phyloP scores from a whole-genome alignment of 2,888 invertebrate genomes.

The Drosophila mettleri region DNA sequence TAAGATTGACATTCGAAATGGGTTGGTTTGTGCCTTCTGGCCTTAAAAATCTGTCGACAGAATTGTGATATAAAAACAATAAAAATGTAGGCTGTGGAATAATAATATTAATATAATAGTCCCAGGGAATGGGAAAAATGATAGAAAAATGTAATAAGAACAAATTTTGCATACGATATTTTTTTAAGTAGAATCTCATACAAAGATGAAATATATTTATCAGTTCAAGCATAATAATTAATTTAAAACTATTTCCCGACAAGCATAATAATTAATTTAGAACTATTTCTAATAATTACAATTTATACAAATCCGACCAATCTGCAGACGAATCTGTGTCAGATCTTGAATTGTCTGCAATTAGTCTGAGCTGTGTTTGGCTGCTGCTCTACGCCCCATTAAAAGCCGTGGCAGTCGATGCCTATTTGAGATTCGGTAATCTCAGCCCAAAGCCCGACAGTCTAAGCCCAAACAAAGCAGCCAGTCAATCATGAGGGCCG shows the following conservation, averaged over 20 bases:
- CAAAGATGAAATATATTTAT: no score
- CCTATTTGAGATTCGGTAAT: constrained; percentile 45
- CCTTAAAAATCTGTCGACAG: not conserved
- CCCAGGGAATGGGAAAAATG: no score
- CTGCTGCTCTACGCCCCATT: constrained; percentile 44
- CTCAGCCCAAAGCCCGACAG: constrained; percentile 19
- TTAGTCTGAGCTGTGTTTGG: constrained; percentile 15
- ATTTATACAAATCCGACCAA: constrained; percentile 2
- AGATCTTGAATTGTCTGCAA: not conserved
- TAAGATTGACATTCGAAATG: constrained; percentile 31
- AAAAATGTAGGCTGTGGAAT: no score
- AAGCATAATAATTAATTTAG: constrained; percentile 5
- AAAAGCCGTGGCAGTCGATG: constrained; percentile 44
- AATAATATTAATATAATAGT: no score
- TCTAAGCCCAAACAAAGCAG: constrained; percentile 5
- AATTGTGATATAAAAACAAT: not conserved
- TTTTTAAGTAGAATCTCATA: no score
- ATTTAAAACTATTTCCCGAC: no score
- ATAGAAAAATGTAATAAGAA: no score
- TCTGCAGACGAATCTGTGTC: constrained; percentile 12
- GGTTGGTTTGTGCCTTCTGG: not conserved
- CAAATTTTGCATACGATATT: no score
- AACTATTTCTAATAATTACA: constrained; percentile 3
- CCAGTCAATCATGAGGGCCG: constrained; percentile 55
- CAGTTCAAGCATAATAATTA: no score